Conservation (phyloP, 1,140 invertebrate genomes). For the Brachionus paranguensis region DNA sequence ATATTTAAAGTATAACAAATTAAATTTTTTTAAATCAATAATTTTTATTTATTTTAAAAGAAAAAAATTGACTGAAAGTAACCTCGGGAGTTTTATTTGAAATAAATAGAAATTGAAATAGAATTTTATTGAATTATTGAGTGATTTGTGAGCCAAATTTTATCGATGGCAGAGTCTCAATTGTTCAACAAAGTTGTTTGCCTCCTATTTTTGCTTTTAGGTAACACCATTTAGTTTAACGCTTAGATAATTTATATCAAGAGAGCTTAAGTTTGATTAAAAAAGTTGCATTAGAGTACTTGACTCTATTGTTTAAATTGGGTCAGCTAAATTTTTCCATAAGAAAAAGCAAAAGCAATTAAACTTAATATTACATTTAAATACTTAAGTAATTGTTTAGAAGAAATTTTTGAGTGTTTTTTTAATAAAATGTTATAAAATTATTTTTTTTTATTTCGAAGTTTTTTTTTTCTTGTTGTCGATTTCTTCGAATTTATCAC, state of each 20-base stretch:
- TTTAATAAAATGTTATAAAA: background rate
- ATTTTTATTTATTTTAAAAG: background rate
- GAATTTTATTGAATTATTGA: background rate
- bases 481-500: background rate
- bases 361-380: slow-evolving; percentile 3
- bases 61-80: background rate
- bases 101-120: background rate
- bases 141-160: background rate
- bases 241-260: background rate
- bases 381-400: background rate
- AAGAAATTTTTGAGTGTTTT: background rate
- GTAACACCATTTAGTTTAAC: background rate
- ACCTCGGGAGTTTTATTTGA: background rate
- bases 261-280: background rate
- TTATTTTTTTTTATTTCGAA: background rate
- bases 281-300: background rate
- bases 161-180: background rate
- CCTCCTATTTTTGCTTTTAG: background rate
- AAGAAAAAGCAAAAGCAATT: background rate
- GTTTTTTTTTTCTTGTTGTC: background rate
- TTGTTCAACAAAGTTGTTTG: background rate
- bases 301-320: background rate
- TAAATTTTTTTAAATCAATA: background rate
- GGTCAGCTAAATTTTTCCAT: background rate
- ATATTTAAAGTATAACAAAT: background rate